Percentiles rank a stretch among this genome's conserved stretches.
phyloP scores from a whole-genome alignment of 2,113 vertebrate genomes.

The Phyllostomus discolor region DNA sequence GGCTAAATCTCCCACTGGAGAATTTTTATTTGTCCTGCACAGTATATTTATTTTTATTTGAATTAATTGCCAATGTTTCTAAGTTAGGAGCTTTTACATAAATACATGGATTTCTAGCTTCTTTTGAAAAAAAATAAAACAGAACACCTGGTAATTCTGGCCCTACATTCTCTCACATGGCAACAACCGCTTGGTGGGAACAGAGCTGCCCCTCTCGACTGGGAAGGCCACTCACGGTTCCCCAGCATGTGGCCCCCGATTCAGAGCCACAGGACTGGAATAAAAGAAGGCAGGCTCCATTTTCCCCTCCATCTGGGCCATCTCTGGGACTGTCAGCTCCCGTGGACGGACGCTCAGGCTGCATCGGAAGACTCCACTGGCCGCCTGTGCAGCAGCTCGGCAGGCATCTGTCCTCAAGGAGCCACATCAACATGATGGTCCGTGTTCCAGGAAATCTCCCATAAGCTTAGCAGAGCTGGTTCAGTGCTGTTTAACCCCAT shows the following conservation, averaged over 20 bases:
- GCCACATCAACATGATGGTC: background rate
- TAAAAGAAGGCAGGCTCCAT: background rate
- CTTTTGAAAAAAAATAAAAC: slow-evolving; percentile 8
- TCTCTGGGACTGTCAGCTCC: background rate
- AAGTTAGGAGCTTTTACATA: background rate
- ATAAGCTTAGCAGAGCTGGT: background rate
- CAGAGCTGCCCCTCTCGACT: background rate
- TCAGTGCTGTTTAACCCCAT: background rate
- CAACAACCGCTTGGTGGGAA: background rate
- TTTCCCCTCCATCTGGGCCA: accelerated
- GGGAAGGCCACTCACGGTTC: background rate
- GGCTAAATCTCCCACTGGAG: background rate
- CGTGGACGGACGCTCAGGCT: background rate
- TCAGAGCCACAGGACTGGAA: background rate
- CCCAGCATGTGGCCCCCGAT: too few species aligned
- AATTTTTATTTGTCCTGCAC: background rate
- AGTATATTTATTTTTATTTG: background rate
- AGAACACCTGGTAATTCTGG: background rate
- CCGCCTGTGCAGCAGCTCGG: background rate
- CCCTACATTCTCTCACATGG: background rate
- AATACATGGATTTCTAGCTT: background rate
- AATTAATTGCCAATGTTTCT: background rate
- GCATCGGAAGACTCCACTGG: background rate
- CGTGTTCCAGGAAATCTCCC: background rate
- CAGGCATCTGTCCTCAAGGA: background rate